Evolutionary conservation across 2,888 invertebrate genomes (phyloP), one percentile per base, ranked within the genome.

Genomic region (Sarcophaga rosellei): DNA sequence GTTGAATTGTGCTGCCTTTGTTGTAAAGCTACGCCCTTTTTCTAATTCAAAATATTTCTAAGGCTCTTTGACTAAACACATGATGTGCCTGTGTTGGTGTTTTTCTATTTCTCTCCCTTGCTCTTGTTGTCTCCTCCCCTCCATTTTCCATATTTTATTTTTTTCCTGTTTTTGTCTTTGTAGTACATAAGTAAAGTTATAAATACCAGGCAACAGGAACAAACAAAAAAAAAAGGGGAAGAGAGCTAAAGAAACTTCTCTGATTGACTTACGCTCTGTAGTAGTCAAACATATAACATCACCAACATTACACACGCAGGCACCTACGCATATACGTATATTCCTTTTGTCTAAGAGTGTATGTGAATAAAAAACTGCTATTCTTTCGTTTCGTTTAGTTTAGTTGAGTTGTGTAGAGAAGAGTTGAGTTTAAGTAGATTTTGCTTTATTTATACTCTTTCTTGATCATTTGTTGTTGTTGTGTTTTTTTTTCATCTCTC

Each of bases 381-480:
- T 53, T 12, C 17, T 53, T 23, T 8, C 45, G 17, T 70, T 59
- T 47, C 15, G 17, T 23, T 69, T 53, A 23, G 15, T 69, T 57
- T 15, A 45, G 76, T 45, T 47, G 25, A 61, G n/a, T 81, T 23
- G 47, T 79, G 76, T 86, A 15, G 53, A 53, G 53, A 17, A 15
- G 47, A 82, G 76, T 86, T 53, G 53, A 53, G 53, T 53, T 53
- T 53, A 4, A 15, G 17, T 12, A 15, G 80, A 82, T 76, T 86
- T 83, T 83, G 45, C 82, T 80, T 86, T 83, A 86, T 86, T 86
- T 86, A 86, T 86, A 74, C 80, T 80, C 83, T 83, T 59, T 86
- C 59, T 5, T 47, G 53, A 45, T n/a, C 57, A 75, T 81, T 35
- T 53, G n/a, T 76, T 8, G 57, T 69, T 68, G 47, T 20, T 80